These are phyloP conservation scores for Horisme vitalbata DNA, from an alignment of 2,888 invertebrate species.

Conservation along the genomic window DNA sequence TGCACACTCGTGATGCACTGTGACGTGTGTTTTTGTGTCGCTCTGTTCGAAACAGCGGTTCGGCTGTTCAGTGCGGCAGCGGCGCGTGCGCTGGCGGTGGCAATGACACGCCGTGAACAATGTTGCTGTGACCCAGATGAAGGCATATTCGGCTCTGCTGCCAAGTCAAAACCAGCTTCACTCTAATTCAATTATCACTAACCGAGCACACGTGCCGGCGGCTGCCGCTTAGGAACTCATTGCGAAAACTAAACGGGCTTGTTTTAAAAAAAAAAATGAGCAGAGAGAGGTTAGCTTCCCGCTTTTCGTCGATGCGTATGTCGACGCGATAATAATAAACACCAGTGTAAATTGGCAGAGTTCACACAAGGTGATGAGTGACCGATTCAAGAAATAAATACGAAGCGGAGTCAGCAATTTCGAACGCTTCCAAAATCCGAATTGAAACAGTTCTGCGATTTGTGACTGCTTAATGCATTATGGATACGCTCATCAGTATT, in stretches of 20 bases:
- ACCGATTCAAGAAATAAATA: conserved; percentile 1
- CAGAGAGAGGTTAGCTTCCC: too few species aligned
- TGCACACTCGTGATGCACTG: too few species aligned
- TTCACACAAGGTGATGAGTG: too few species aligned
- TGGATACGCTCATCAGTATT: conserved; percentile 15
- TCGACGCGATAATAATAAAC: too few species aligned
- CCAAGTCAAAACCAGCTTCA: too few species aligned
- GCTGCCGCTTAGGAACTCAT: too few species aligned
- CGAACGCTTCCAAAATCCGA: neutral
- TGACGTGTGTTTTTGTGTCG: conserved; percentile 5
- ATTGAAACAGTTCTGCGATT: conserved; percentile 5
- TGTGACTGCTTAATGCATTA: conserved; percentile 1
- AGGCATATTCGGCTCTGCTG: conserved; percentile 29
- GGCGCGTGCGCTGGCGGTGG: conserved; percentile 24
- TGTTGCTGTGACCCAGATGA: conserved; percentile 48
- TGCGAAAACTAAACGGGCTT: too few species aligned
- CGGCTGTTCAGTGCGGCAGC: too few species aligned
- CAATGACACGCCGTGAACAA: conserved; percentile 37
- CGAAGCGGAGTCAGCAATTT: neutral
- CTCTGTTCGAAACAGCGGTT: conserved; percentile 10
- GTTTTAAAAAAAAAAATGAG: too few species aligned
- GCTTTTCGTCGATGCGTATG: too few species aligned
- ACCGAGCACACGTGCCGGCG: too few species aligned
- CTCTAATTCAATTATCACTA: conserved; percentile 54
- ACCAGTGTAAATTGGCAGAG: too few species aligned